Conservation (phyloP, 2,888 invertebrate species). For the Eledona agricola region DNA sequence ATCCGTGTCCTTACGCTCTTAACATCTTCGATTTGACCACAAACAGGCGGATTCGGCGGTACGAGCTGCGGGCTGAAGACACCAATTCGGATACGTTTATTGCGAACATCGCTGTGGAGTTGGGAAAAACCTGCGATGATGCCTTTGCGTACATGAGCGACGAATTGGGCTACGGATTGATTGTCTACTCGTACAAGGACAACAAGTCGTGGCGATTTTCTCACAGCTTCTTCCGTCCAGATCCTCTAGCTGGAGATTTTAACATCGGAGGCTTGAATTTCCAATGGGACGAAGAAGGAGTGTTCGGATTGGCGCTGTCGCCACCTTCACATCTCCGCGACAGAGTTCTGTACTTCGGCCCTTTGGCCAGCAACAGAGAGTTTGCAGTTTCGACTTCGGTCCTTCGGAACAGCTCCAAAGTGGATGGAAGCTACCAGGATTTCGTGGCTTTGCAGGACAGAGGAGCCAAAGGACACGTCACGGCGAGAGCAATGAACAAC, state of each 20-base stretch:
- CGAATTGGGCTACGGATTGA: conserved; percentile 82
- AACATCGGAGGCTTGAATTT: conserved; percentile 83
- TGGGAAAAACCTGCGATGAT: conserved; percentile 78
- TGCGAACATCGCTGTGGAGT: conserved; percentile 85
- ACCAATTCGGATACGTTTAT: conserved; percentile 82
- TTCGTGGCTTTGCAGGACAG: conserved; percentile 74
- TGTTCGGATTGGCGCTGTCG: conserved; percentile 80
- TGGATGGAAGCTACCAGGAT: conserved; percentile 75
- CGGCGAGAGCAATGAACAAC: conserved; percentile 78
- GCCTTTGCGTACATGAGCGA: conserved; percentile 83
- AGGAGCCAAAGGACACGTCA: conserved; percentile 74
- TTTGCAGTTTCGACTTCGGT: conserved; percentile 81
- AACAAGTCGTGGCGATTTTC: conserved; percentile 82
- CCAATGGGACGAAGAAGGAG: conserved; percentile 83
- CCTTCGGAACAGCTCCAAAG: conserved; percentile 73
- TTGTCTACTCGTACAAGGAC: conserved; percentile 79
- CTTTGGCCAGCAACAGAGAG: conserved; percentile 79
- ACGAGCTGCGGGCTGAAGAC: conserved; percentile 75
- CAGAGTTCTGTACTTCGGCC: conserved; percentile 79
- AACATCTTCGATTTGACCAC: conserved; percentile 81
- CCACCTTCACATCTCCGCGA: conserved; percentile 73
- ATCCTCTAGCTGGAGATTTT: conserved; percentile 80
- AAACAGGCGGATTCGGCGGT: conserved; percentile 72
- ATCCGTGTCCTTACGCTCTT: conserved; percentile 81
- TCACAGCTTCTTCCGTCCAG: conserved; percentile 83